phyloP scores from a whole-genome alignment of 2,888 invertebrate species.

The Drosophila nr. fundita region DNA sequence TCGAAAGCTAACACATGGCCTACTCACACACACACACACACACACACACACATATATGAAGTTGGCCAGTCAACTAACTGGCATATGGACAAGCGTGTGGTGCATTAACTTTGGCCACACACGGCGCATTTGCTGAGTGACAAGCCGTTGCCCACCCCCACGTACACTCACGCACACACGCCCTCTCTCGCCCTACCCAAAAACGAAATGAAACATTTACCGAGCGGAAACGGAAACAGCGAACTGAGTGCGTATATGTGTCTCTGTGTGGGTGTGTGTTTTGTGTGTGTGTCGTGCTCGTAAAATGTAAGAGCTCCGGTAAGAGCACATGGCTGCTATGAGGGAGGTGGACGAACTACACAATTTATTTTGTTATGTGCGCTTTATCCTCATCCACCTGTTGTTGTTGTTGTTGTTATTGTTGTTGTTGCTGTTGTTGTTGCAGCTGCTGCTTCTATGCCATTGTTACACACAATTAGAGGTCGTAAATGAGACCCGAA shows the following conservation, averaged over 20 bases:
- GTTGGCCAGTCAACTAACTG: constrained; percentile 65
- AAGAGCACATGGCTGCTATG: constrained; percentile 27
- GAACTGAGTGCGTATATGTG: constrained; percentile 37
- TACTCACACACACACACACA: constrained; percentile 21
- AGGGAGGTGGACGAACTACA: constrained; percentile 17
- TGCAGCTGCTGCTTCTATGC: constrained; percentile 10
- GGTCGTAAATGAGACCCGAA: constrained; percentile 21
- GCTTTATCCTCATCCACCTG: constrained; percentile 51
- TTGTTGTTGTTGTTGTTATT: constrained; percentile 32
- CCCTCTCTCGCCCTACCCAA: not conserved
- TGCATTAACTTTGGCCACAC: constrained; percentile 74
- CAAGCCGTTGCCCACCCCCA: constrained; percentile 41
- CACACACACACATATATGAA: constrained; percentile 6
- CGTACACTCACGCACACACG: not conserved
- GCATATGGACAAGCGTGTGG: constrained; percentile 76
- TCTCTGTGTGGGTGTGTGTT: constrained; percentile 12
- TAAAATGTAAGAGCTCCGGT: constrained; percentile 61
- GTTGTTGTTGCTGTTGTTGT: constrained; percentile 56
- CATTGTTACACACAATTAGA: constrained; percentile 53
- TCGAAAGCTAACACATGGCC: constrained; percentile 76
- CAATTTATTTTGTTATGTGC: constrained; percentile 45
- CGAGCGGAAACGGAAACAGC: constrained; percentile 73
- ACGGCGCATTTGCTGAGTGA: constrained; percentile 68
- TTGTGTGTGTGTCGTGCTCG: constrained; percentile 44
- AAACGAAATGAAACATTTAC: constrained; percentile 79